A percentile compares a stretch with the other conserved stretches of the same genome.
Conservation (phyloP, 2,113 vertebrate species). For the Campylomormyrus numenius region DNA sequence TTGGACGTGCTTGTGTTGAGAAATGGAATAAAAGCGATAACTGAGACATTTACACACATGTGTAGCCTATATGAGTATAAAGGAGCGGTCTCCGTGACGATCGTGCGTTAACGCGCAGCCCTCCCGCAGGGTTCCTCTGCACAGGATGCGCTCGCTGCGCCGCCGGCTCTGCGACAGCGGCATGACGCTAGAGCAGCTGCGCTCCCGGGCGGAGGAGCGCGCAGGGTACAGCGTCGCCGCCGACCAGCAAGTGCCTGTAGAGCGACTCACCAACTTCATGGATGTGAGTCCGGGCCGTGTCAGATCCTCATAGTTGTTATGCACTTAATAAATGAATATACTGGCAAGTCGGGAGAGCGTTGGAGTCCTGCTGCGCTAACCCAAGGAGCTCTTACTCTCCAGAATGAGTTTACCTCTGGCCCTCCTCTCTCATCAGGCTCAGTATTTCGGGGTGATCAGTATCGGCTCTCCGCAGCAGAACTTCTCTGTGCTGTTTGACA, state of each 20-base stretch:
- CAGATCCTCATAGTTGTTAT: neutral
- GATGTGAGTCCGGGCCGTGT: slow-evolving; percentile 55
- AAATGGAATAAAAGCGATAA: neutral
- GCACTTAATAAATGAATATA: neutral
- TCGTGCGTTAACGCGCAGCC: too few species aligned
- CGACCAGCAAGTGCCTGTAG: slow-evolving; percentile 35
- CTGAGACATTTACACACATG: neutral
- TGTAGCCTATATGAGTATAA: neutral
- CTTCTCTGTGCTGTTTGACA: slow-evolving; percentile 81
- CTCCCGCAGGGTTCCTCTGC: slow-evolving; percentile 62
- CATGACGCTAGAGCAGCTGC: slow-evolving; percentile 48
- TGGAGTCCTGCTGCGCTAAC: neutral
- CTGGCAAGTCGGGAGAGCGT: neutral
- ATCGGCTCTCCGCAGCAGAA: slow-evolving; percentile 74
- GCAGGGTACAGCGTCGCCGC: neutral
- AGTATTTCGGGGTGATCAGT: slow-evolving; percentile 74
- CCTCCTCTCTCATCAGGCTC: slow-evolving; percentile 51
- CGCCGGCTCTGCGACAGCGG: slow-evolving; percentile 49
- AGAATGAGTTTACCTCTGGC: neutral
- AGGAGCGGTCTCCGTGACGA: neutral
- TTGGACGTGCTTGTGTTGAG: neutral
- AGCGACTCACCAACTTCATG: slow-evolving; percentile 72
- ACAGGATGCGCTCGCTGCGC: slow-evolving; percentile 50
- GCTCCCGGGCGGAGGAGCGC: slow-evolving; percentile 22
- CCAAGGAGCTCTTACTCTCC: neutral